Conservation (phyloP, 2,888 invertebrate species). For the Bruchidius siliquastri region DNA sequence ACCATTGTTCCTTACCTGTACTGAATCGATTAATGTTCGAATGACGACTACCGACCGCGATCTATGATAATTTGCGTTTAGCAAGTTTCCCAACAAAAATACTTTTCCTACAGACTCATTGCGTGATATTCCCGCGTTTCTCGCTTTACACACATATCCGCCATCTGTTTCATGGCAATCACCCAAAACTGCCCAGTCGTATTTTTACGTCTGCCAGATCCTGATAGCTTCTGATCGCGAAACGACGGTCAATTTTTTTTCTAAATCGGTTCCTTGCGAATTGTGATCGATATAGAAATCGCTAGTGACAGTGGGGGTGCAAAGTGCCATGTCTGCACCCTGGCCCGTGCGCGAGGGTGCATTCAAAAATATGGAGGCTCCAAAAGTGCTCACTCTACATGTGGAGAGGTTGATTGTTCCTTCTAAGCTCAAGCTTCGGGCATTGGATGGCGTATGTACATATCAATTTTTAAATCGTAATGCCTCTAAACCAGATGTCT, state of each 20-base stretch:
- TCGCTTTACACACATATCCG: neutral
- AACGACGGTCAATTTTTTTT: neutral
- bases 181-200: neutral
- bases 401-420: conserved; percentile 19
- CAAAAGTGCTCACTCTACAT: conserved; percentile 14
- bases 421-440: conserved; percentile 23
- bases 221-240: neutral
- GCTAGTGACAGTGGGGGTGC: neutral
- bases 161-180: neutral
- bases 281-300: neutral
- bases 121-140: neutral
- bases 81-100: neutral
- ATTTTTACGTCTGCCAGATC: neutral
- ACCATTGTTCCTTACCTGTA: neutral
- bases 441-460: conserved; percentile 19
- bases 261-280: neutral
- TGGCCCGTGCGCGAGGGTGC: conserved; percentile 68
- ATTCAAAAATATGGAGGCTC: conserved; percentile 44
- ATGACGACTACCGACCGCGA: neutral
- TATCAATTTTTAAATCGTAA: neutral
- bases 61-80: neutral
- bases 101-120: neutral
- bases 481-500: too few relatives aligned
- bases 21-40: neutral
- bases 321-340: conserved; percentile 53